A percentile compares a stretch with the other conserved stretches of the same genome.
Conservation (phyloP, 2,113 vertebrate genomes). For the Psittacus erithacus region DNA sequence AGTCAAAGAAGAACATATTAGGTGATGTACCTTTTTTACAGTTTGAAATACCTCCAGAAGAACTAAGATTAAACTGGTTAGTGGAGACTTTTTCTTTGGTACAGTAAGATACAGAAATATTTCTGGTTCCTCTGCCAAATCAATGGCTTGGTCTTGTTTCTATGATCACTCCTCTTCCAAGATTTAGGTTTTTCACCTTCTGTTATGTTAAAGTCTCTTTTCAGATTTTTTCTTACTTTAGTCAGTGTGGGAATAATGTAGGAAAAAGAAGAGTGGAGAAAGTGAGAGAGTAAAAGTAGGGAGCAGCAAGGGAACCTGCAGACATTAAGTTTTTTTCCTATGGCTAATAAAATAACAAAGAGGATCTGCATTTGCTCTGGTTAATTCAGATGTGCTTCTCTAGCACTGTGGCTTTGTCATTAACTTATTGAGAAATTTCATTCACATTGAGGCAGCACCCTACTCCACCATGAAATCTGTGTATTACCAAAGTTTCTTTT, state of each 20-base stretch:
- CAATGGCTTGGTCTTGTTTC: background rate
- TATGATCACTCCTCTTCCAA: background rate
- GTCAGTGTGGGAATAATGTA: background rate
- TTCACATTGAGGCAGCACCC: background rate
- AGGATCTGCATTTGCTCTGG: background rate
- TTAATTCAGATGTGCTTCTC: background rate
- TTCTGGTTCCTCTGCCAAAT: background rate
- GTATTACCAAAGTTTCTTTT: background rate
- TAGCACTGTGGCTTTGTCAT: fast-evolving
- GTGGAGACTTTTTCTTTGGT: background rate
- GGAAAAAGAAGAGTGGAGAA: background rate
- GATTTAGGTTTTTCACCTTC: background rate
- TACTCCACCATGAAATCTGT: background rate
- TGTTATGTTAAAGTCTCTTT: background rate
- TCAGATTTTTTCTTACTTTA: background rate
- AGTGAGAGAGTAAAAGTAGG: background rate
- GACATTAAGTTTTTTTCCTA: background rate
- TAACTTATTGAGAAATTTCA: background rate
- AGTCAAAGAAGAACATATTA: background rate
- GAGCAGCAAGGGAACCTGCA: background rate
- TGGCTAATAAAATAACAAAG: background rate
- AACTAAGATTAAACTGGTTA: background rate
- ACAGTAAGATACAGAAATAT: background rate
- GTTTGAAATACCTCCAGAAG: background rate
- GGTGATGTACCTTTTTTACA: background rate